Percentiles rank a stretch among this genome's conserved stretches.
Evolutionary conservation across 2,888 invertebrate genomes (phyloP).

Genomic region (Synanthedon myopaeformis): DNA sequence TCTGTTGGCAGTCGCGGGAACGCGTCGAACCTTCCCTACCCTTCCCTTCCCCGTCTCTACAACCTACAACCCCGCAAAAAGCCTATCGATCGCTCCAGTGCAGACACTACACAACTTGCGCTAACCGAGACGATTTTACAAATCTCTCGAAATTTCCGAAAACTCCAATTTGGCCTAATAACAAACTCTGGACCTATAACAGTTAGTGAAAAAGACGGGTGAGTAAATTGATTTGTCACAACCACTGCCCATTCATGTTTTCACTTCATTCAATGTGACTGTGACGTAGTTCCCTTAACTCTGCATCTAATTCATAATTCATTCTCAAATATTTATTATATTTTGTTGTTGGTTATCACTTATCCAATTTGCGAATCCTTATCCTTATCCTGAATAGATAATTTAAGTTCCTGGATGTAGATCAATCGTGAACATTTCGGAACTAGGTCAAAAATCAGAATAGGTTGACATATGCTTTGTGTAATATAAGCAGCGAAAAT

Average conservation of each 20-base stretch:
- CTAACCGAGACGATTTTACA: constrained; percentile 41
- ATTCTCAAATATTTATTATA: too few species aligned
- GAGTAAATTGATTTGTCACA: not conserved
- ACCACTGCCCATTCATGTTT: constrained; percentile 22
- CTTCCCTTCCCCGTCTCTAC: constrained; percentile 14
- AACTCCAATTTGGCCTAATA: not conserved
- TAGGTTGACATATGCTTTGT: too few species aligned
- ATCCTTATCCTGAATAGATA: too few species aligned
- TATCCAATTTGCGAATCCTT: too few species aligned
- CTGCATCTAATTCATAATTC: too few species aligned
- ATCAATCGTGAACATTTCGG: too few species aligned
- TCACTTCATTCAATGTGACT: constrained; percentile 20
- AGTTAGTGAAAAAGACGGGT: not conserved
- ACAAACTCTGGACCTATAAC: not conserved
- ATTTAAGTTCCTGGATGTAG: too few species aligned
- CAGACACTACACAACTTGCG: constrained; percentile 46
- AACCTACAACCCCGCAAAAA: constrained; percentile 18
- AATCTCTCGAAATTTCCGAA: not conserved
- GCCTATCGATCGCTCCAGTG: constrained; percentile 49
- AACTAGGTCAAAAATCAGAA: too few species aligned
- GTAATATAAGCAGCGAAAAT: too few species aligned
- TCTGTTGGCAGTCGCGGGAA: constrained; percentile 44
- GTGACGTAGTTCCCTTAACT: too few species aligned
- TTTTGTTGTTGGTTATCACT: too few species aligned
- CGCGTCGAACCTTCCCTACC: constrained; percentile 17